Conservation (phyloP, 2,888 invertebrate genomes). For the Lepidochrysops patricia region DNA sequence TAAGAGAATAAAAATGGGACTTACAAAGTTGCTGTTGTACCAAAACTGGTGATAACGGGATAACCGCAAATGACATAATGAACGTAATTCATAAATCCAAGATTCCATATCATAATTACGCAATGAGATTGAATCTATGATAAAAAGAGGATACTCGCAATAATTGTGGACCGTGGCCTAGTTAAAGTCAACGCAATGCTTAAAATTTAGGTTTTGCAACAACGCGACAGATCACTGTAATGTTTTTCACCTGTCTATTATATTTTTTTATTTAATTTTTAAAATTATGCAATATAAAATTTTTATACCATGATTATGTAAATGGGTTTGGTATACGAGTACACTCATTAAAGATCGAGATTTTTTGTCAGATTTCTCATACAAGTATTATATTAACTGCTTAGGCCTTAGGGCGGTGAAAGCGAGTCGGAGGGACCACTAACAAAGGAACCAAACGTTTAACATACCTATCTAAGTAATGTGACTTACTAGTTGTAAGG, state of each 20-base stretch:
- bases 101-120: constrained; percentile 3
- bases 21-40: background rate
- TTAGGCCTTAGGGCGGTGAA: too few relatives aligned
- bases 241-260: background rate
- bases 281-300: background rate
- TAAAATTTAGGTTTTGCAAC: constrained; percentile 8
- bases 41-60: background rate
- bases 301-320: too few relatives aligned
- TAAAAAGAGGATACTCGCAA: constrained; percentile 10
- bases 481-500: background rate
- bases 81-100: too few relatives aligned
- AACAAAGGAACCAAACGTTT: background rate
- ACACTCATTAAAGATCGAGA: too few relatives aligned
- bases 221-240: background rate
- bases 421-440: too few relatives aligned
- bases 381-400: background rate
- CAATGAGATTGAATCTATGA: constrained; percentile 7
- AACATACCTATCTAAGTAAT: background rate
- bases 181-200: background rate
- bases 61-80: background rate
- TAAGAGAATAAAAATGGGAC: background rate
- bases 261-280: background rate
- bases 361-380: too few relatives aligned
- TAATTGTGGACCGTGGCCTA: constrained; percentile 9
- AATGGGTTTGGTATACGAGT: too few relatives aligned